Base-by-base conservation (phyloP, 2,888 invertebrate genomes). In the Trachelus troglodyta region DNA sequence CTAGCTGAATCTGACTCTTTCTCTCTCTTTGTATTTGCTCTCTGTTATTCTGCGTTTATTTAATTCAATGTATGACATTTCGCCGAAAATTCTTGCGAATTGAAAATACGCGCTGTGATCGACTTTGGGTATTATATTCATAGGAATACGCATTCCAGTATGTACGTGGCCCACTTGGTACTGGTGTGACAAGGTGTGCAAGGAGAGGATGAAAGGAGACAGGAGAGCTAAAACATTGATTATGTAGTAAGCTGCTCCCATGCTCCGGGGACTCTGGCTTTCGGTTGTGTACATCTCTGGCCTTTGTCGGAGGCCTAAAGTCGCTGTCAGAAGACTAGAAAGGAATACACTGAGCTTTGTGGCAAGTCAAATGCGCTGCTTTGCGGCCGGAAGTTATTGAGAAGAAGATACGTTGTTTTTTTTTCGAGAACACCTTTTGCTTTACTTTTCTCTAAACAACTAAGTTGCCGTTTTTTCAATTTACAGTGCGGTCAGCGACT, bases 211-310 rank as follows among this genome's bases (percentile, higher is more conserved):
- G 73, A 69, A 37, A 68, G 78, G 78, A 77, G 73, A 75, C 77
- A 79, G 77, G 78, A 77, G 77, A 84, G 74, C 78, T 85, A 80
- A 86, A 85, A 85, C 85, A 86, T 87, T 84, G 86, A 86, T 87
- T 86, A 85, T 84, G 80, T 80, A 82, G 81, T 81, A 84, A 81
- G 77, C 82, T 75, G 77, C 80, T 76, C 75, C 68, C 68, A 73
- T 73, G 56, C 56, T 56, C 56, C 56, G 56, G 56, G 56, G 56
- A 15, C 56, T 56, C 56, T 56, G 23, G 56, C 56, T 56, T 56
- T 56, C 23, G 56, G 56, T 56, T 56, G 56, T 56, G 56, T 56
- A 56, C 23, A 23, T 23, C 23, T 56, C 33, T 73, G 69, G 74
- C 75, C 73, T 69, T 35, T 40, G 69, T 33, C 33, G 74, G 40